Evolutionary conservation across 2,888 invertebrate genomes (phyloP).

Genomic region (Microplitis manilae): DNA sequence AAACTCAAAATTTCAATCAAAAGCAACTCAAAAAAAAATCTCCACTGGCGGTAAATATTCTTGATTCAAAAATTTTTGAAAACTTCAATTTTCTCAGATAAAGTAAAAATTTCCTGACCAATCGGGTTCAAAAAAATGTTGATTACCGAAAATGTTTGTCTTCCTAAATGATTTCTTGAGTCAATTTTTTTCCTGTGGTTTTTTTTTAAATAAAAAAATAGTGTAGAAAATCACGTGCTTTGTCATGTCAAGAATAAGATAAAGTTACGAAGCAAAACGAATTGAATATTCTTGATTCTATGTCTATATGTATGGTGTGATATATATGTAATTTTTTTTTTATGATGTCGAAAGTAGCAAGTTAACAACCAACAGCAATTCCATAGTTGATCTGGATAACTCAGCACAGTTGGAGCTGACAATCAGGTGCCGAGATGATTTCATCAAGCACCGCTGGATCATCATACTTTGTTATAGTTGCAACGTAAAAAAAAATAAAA

Average conservation of each 20-base stretch:
- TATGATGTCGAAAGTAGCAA: background rate
- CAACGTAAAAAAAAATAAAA: constrained; percentile 62
- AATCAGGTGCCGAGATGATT: constrained; percentile 66
- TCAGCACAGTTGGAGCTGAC: constrained; percentile 46
- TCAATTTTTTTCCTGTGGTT: constrained; percentile 26
- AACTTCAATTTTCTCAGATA: too few species aligned
- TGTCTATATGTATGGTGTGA: background rate
- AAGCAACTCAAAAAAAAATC: too few species aligned
- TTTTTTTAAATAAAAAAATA: constrained; percentile 50
- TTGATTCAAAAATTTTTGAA: too few species aligned
- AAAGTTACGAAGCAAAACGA: constrained; percentile 30
- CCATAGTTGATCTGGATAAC: background rate
- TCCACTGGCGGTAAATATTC: too few species aligned
- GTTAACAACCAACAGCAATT: constrained; percentile 1
- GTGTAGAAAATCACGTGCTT: background rate
- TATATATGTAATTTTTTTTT: background rate
- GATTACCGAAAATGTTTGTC: too few species aligned
- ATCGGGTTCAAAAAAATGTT: too few species aligned
- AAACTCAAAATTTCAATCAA: background rate
- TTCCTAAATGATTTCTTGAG: too few species aligned
- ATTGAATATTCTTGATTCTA: constrained; percentile 22
- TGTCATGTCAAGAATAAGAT: constrained; percentile 9
- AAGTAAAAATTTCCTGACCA: too few species aligned
- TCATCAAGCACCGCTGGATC: constrained; percentile 64
- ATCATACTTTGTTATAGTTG: constrained; percentile 67